A percentile compares a stretch with the other conserved stretches of the same genome.
These are phyloP conservation scores for Bergia sp. DNA, from an alignment of 92 coral and sea anemone species.

Conservation along the genomic window DNA sequence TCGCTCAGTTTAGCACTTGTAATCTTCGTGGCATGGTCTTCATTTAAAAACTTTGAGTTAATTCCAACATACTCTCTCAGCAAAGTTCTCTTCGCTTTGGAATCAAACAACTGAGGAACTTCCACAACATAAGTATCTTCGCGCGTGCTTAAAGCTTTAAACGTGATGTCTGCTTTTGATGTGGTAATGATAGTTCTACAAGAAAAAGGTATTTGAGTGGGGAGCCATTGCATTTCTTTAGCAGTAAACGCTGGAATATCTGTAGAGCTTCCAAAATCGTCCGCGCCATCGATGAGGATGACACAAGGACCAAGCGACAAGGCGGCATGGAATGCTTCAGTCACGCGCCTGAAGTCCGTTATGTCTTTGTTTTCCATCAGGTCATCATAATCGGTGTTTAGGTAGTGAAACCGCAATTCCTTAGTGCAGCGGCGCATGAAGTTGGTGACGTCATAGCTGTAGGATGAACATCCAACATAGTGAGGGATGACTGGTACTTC, in stretches of 20 bases:
- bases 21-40: conserved; percentile 60
- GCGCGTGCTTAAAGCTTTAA: conserved; percentile 72
- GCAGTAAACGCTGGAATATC: conserved; percentile 75
- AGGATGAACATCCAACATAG: conserved; percentile 83
- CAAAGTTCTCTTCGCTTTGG: conserved; percentile 69
- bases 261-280: conserved; percentile 79
- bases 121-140: conserved; percentile 77
- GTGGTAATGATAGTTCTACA: conserved; percentile 92
- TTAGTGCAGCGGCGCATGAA: conserved; percentile 95
- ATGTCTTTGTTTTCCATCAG: conserved; percentile 64
- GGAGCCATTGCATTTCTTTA: conserved; percentile 93
- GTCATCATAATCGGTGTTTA: conserved; percentile 66
- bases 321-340: conserved; percentile 91
- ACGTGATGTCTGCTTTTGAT: conserved; percentile 82
- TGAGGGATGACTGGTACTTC: conserved; percentile 82
- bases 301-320: conserved; percentile 85
- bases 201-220: conserved; percentile 66
- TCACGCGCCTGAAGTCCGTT: conserved; percentile 72
- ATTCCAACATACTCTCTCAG: conserved; percentile 78
- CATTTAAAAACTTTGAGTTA: conserved; percentile 74
- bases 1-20: conserved; percentile 73
- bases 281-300: conserved; percentile 84
- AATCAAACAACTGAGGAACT: conserved; percentile 69
- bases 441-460: conserved; percentile 79
- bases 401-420: conserved; percentile 86